These are phyloP conservation scores for Arremon aurantiirostris DNA, from an alignment of 2,797 vertebrate species.

Conservation along the genomic window DNA sequence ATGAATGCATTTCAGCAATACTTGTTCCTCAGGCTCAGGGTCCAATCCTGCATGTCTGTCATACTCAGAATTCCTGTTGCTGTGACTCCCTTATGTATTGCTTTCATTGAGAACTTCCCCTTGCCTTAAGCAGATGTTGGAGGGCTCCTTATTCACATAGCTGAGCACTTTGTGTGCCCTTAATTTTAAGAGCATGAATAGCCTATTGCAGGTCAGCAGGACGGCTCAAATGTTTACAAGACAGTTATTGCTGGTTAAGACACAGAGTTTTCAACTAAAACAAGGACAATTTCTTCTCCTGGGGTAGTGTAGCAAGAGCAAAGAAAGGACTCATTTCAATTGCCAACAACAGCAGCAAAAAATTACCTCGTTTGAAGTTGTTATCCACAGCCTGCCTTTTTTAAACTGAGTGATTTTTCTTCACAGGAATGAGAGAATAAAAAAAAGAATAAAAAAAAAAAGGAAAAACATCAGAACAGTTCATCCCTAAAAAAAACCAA, in stretches of 20 bases:
- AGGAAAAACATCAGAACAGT: not conserved
- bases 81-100: not conserved
- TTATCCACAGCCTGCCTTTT: not conserved
- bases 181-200: not conserved
- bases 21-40: not conserved
- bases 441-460: too few species aligned
- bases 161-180: not conserved
- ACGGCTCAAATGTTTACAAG: not conserved
- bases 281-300: not conserved
- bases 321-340: not conserved
- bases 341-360: not conserved
- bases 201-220: not conserved
- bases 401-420: not conserved
- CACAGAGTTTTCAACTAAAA: not conserved
- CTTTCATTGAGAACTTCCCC: not conserved
- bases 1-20: not conserved
- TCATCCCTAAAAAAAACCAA: accelerated
- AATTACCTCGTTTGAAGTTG: not conserved
- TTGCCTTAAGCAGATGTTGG: not conserved
- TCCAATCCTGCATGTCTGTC: not conserved
- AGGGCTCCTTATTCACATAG: not conserved
- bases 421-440: not conserved
- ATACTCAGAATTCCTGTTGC: constrained; percentile 2
- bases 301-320: not conserved
- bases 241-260: not conserved